These are phyloP conservation scores for Malacoctenus gilli DNA, from an alignment of 2,797 vertebrate genomes.

Conservation along the genomic window DNA sequence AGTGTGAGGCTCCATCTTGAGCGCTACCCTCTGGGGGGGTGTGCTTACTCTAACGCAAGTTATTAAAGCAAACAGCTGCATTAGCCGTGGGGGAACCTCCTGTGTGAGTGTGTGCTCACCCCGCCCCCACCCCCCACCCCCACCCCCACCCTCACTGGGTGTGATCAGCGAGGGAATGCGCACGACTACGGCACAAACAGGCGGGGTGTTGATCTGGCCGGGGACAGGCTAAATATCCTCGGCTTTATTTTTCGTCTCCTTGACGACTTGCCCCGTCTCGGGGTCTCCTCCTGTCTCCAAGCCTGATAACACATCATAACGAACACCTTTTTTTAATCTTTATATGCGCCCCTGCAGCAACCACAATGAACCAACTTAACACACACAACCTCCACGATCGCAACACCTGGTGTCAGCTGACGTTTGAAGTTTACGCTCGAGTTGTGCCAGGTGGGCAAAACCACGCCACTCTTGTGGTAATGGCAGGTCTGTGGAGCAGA, in stretches of 20 bases:
- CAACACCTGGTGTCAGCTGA: slow-evolving; percentile 19
- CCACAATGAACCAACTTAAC: background rate
- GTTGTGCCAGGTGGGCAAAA: slow-evolving; percentile 24
- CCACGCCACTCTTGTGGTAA: slow-evolving; percentile 30
- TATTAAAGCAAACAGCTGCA: slow-evolving; percentile 75
- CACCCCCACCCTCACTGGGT: no score
- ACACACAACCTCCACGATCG: slow-evolving; percentile 5
- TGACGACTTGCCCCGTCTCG: no score
- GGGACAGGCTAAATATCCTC: slow-evolving; percentile 13
- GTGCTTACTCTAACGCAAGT: slow-evolving; percentile 67
- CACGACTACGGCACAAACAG: slow-evolving; percentile 41
- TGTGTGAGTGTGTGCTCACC: slow-evolving; percentile 27
- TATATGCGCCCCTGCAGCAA: slow-evolving; percentile 12
- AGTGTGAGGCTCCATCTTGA: slow-evolving; percentile 49
- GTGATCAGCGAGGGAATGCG: slow-evolving; percentile 22
- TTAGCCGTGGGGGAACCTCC: slow-evolving; percentile 57
- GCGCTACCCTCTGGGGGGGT: slow-evolving; percentile 64
- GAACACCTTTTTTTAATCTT: slow-evolving; percentile 45
- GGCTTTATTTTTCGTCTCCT: no score
- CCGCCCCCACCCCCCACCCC: no score
- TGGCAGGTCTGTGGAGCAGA: slow-evolving; percentile 14
- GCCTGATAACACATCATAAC: slow-evolving; percentile 58
- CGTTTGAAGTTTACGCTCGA: slow-evolving; percentile 12
- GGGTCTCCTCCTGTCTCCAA: slow-evolving; percentile 43
- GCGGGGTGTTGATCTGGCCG: slow-evolving; percentile 9